Percentiles rank a stretch among this genome's conserved stretches.
Conservation (phyloP, 2,113 vertebrate genomes). For the Hemiprocne comata region DNA sequence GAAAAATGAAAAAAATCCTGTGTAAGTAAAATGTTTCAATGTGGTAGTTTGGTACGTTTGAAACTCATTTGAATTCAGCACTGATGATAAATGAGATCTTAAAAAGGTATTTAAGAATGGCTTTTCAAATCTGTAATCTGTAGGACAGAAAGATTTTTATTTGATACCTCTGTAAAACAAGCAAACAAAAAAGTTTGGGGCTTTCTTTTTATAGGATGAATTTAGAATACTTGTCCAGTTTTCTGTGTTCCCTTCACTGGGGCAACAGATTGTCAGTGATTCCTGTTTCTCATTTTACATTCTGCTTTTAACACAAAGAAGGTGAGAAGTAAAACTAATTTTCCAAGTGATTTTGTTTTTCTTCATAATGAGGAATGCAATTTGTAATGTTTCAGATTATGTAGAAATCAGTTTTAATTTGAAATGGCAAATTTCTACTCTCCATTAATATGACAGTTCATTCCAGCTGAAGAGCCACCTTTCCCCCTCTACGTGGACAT, state of each 20-base stretch:
- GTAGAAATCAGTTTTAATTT: background rate
- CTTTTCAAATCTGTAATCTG: constrained; percentile 12
- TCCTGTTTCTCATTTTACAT: constrained; percentile 4
- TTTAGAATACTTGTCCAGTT: constrained; percentile 1
- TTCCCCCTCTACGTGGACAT: background rate
- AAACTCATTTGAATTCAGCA: constrained; percentile 74
- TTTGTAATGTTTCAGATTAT: constrained; percentile 16
- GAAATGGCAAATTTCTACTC: background rate
- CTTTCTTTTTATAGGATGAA: background rate
- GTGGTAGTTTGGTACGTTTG: constrained; percentile 55
- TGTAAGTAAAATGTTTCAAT: constrained; percentile 63
- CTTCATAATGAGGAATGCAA: constrained; percentile 8
- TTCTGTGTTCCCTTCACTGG: background rate
- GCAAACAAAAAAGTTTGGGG: background rate
- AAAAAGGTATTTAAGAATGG: constrained; percentile 39
- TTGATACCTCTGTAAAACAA: background rate
- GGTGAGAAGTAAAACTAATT: constrained; percentile 52
- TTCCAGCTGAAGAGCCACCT: background rate
- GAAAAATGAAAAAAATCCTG: constrained; percentile 73
- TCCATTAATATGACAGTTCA: background rate
- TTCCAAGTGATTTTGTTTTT: constrained; percentile 42
- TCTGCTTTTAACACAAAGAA: constrained; percentile 27
- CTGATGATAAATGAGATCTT: constrained; percentile 16
- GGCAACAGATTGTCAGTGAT: background rate
- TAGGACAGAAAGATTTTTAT: background rate